Conservation (phyloP, 2,888 invertebrate genomes). For the Xanthostigma xanthostigma region DNA sequence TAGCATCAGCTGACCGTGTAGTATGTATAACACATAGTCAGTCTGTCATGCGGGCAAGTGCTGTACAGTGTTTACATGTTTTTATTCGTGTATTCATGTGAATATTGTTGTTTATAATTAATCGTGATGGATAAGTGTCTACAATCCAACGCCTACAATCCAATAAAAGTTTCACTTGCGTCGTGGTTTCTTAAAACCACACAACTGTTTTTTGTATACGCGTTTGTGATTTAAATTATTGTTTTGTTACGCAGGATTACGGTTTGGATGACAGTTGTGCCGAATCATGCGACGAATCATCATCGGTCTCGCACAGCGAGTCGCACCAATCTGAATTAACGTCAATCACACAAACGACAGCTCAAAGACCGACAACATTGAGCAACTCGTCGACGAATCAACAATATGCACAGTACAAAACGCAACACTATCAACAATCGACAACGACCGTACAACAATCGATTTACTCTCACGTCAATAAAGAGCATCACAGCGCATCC, state of each 20-base stretch:
- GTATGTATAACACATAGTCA: no score
- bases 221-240: no score
- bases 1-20: no score
- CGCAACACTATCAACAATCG: slow-evolving; percentile 15
- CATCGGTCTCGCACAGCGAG: slow-evolving; percentile 33
- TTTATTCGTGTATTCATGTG: no score
- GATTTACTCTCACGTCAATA: slow-evolving; percentile 37
- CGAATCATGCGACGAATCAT: slow-evolving; percentile 41
- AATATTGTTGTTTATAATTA: no score
- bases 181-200: no score
- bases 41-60: no score
- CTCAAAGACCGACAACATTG: slow-evolving; percentile 14
- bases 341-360: slow-evolving; percentile 21
- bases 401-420: slow-evolving; percentile 13
- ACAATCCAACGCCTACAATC: no score
- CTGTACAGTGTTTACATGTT: no score
- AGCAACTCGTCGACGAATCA: slow-evolving; percentile 11
- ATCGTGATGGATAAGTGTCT: no score
- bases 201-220: no score
- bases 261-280: slow-evolving; percentile 61
- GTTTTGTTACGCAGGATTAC: slow-evolving; percentile 41
- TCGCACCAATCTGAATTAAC: slow-evolving; percentile 15
- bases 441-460: slow-evolving; percentile 16
- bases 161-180: no score
- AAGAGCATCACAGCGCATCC: slow-evolving; percentile 21